Evolutionary conservation across 2,888 invertebrate genomes (phyloP), one percentile per base, ranked within the genome.

Genomic region (Nesidiocoris tenuis): DNA sequence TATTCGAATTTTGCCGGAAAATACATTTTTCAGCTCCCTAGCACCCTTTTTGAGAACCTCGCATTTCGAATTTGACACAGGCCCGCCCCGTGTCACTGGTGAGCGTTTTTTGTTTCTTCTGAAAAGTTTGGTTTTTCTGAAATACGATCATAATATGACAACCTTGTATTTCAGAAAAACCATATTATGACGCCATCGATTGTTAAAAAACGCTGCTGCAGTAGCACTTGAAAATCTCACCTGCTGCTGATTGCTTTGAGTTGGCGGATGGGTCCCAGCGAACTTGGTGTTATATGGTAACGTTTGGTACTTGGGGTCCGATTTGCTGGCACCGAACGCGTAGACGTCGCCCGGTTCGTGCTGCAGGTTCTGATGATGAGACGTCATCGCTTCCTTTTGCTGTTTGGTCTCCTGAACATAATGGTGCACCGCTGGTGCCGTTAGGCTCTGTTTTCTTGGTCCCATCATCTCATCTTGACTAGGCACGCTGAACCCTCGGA

Each of bases 231-330:
- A n/a, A n/a, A n/a, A n/a, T n/a, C 39, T 7, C 39, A 39, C 39
- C 39, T 39, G 39, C 12, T 39, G 39, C 12, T 39, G 39, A 12
- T 12, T 39, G 39, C 39, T 39, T 12, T 39, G 39, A 39, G 39
- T 39, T 39, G 74, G 65, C n/a, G 65, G 74, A 25, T 57, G 66
- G 25, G 55, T 86, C 19, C 90, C 85, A 17, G 90, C 89, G 83
- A 93, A 93, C 84, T 94, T 95, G 55, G 92, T 93, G 83, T 91
- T 95, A 85, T 94, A 93, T 81, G 95, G 95, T 84, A 95, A 86
- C 24, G 94, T 94, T 86, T 95, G 95, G 86, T 93, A 95, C 85
- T 94, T 96, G 59, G 91, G 94, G 84, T 95, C 94, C 75, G 91
- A 91, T 83, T 94, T 94, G 82, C 90, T 92, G 23, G 92, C 89